Evolutionary conservation across 1,140 invertebrate genomes (phyloP).

Genomic region (Cardiocondyla obscurior): DNA sequence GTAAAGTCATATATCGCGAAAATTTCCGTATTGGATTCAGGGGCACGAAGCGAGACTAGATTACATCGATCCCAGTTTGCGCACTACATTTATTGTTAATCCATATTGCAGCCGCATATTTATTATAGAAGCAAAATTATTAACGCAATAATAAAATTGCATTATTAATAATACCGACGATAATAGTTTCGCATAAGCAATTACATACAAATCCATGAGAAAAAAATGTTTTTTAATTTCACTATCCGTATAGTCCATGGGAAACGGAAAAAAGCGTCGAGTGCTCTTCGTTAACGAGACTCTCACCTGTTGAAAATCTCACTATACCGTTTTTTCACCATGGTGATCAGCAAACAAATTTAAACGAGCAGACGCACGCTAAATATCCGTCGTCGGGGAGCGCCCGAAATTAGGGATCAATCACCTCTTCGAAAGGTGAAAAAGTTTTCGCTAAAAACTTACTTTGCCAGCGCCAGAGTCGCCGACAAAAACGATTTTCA

Average conservation of each 20-base stretch:
- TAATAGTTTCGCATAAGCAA: neutral
- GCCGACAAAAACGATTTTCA: slow-evolving; percentile 93
- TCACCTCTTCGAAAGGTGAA: slow-evolving; percentile 26
- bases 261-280: neutral
- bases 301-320: slow-evolving; percentile 41
- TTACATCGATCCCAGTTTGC: slow-evolving; percentile 38
- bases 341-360: slow-evolving; percentile 47
- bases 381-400: neutral
- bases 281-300: neutral
- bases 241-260: neutral
- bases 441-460: too few relatives aligned
- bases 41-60: neutral
- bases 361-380: neutral
- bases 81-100: slow-evolving; percentile 18
- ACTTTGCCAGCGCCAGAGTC: slow-evolving; percentile 93
- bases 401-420: slow-evolving; percentile 31
- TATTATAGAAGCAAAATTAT: neutral
- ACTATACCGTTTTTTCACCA: slow-evolving; percentile 26
- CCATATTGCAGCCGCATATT: slow-evolving; percentile 6
- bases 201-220: neutral
- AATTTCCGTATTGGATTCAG: neutral
- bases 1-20: neutral
- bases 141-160: neutral
- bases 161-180: neutral
- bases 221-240: neutral